phyloP scores from a whole-genome alignment of 2,113 vertebrate genomes.

The Semnornis frantzii region DNA sequence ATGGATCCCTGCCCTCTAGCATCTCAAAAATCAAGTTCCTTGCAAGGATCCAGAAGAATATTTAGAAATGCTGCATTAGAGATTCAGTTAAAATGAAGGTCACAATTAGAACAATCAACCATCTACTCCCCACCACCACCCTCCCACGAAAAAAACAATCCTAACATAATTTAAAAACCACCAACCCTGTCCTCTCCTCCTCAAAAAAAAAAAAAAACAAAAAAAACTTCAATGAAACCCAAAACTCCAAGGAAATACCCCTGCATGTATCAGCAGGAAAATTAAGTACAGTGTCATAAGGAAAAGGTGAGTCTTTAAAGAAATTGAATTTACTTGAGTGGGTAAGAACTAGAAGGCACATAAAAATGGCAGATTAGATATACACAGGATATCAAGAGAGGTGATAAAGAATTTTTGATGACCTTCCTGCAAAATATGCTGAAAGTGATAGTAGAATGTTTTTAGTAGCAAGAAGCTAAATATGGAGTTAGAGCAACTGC shows the following conservation, averaged over 20 bases:
- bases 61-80: background rate
- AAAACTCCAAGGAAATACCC: background rate
- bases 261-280: background rate
- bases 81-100: background rate
- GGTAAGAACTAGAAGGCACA: background rate
- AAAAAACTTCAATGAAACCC: background rate
- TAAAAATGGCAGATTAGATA: background rate
- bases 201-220: background rate
- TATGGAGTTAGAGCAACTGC: background rate
- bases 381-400: background rate
- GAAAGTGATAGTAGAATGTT: background rate
- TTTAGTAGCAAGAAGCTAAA: background rate
- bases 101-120: background rate
- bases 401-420: background rate
- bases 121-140: fast-evolving
- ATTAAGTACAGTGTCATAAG: background rate
- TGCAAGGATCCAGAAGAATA: background rate
- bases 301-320: background rate
- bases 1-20: too few relatives aligned
- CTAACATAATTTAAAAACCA: background rate
- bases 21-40: background rate
- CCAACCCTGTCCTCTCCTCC: background rate
- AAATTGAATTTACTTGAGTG: background rate
- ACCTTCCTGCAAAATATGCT: background rate
- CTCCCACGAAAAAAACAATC: background rate